Conservation (phyloP, 2,888 invertebrate genomes). For the Meteorus cinctellus region DNA sequence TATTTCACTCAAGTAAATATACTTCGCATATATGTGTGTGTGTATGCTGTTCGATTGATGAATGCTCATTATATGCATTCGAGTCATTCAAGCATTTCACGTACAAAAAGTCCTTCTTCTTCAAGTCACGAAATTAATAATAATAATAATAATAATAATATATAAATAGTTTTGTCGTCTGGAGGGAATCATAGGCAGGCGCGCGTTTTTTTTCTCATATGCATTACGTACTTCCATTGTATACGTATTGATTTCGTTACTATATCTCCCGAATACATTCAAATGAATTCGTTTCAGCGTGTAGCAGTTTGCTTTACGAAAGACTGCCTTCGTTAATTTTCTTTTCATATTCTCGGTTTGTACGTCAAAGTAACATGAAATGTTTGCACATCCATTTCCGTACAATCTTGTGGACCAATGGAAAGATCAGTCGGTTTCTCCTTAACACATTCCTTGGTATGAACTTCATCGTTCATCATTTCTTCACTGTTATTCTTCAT, state of each 20-base stretch:
- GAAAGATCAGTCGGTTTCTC: conserved; percentile 53
- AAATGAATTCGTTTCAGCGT: neutral
- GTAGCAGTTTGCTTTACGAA: conserved; percentile 13
- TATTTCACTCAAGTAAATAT: neutral
- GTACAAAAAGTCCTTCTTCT: conserved; percentile 2
- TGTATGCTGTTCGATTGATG: neutral
- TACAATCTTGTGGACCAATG: conserved; percentile 72
- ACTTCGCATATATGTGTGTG: neutral
- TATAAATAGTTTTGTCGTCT: neutral
- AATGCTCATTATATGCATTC: conserved; percentile 24
- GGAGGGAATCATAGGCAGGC: conserved; percentile 30
- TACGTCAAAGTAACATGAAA: conserved; percentile 75
- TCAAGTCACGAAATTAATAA: conserved; percentile 1
- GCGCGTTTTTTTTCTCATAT: conserved; percentile 1
- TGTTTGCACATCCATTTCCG: conserved; percentile 75
- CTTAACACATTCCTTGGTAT: conserved; percentile 51
- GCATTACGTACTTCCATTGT: neutral
- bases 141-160: neutral
- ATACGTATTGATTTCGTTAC: neutral
- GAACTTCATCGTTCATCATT: conserved; percentile 56
- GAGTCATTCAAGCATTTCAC: conserved; percentile 14
- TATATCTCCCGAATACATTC: neutral
- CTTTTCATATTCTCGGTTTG: conserved; percentile 74
- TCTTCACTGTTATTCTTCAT: conserved; percentile 62
- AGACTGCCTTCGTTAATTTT: conserved; percentile 21